phyloP scores from a whole-genome alignment of 2,797 vertebrate species.

The Onychomys leucogaster region DNA sequence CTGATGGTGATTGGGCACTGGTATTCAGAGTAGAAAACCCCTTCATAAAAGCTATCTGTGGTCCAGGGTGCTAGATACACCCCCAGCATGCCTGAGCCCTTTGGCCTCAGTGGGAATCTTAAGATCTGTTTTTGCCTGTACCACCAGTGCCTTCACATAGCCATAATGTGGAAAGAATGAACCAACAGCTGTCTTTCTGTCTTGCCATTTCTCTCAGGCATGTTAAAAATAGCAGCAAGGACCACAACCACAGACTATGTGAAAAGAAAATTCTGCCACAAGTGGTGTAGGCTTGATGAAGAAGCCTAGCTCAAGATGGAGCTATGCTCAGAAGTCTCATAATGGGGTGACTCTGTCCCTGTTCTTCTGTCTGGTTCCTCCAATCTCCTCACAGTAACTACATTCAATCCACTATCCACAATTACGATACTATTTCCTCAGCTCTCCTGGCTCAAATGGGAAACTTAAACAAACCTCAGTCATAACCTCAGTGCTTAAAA shows the following conservation, averaged over 20 bases:
- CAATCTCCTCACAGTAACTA: background rate
- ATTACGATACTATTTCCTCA: background rate
- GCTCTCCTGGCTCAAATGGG: background rate
- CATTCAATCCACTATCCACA: background rate
- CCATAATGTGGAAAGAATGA: background rate
- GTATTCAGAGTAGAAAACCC: background rate
- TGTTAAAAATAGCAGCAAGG: background rate
- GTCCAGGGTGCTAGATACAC: background rate
- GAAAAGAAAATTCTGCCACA: background rate
- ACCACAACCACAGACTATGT: too few relatives aligned
- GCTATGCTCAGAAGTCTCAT: rapidly evolving
- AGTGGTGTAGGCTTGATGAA: too few relatives aligned
- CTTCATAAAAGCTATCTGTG: background rate
- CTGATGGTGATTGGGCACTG: background rate
- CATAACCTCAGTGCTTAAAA: background rate
- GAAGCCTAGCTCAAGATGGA: background rate
- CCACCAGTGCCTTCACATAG: background rate
- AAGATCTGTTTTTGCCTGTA: background rate
- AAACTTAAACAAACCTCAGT: background rate
- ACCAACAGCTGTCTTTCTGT: background rate
- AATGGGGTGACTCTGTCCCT: background rate
- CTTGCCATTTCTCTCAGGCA: background rate
- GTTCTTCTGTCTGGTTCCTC: background rate
- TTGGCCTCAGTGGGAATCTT: background rate
- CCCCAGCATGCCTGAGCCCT: background rate